Percentiles rank a stretch among this genome's conserved stretches.
Evolutionary conservation across 2,797 vertebrate species (phyloP).

Genomic region (Caiman crocodilus): DNA sequence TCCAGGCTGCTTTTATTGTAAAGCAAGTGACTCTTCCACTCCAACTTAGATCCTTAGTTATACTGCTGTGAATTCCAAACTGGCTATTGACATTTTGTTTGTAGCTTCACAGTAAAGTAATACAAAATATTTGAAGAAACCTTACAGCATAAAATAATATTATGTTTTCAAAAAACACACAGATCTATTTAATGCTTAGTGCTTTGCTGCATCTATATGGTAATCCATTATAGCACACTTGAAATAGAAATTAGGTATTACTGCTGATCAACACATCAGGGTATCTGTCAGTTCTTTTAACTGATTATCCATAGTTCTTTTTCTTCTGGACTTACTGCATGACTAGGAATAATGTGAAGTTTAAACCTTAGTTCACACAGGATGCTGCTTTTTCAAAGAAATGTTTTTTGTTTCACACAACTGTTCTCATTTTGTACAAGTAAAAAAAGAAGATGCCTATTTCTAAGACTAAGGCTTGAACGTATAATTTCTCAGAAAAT

Average conservation of each 20-base stretch:
- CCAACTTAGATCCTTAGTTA: slow-evolving; percentile 33
- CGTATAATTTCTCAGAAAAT: background rate
- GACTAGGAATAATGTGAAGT: slow-evolving; percentile 82
- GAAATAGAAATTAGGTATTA: slow-evolving; percentile 96
- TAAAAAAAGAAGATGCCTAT: background rate
- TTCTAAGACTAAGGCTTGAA: background rate
- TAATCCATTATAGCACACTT: slow-evolving; percentile 92
- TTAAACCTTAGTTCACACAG: slow-evolving; percentile 75
- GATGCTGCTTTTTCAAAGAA: slow-evolving; percentile 48
- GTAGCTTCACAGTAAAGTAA: slow-evolving; percentile 68
- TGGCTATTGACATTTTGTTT: slow-evolving; percentile 74
- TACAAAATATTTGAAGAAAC: slow-evolving; percentile 70
- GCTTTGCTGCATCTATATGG: slow-evolving; percentile 82
- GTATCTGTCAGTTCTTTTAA: slow-evolving; percentile 80
- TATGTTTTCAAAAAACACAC: slow-evolving; percentile 77
- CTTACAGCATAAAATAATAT: slow-evolving; percentile 78
- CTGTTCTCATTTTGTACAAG: background rate
- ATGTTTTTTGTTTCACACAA: slow-evolving; percentile 14
- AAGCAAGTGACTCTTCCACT: slow-evolving; percentile 32
- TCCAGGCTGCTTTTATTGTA: background rate
- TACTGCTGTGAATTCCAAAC: slow-evolving; percentile 57
- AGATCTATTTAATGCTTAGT: slow-evolving; percentile 79
- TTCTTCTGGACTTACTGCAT: slow-evolving; percentile 76
- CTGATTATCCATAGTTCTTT: slow-evolving; percentile 81
- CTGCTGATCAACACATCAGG: slow-evolving; percentile 81